Evolutionary conservation across 2,888 invertebrate genomes (phyloP), one percentile per base, ranked within the genome.

Genomic region (Heliothis peltigera): DNA sequence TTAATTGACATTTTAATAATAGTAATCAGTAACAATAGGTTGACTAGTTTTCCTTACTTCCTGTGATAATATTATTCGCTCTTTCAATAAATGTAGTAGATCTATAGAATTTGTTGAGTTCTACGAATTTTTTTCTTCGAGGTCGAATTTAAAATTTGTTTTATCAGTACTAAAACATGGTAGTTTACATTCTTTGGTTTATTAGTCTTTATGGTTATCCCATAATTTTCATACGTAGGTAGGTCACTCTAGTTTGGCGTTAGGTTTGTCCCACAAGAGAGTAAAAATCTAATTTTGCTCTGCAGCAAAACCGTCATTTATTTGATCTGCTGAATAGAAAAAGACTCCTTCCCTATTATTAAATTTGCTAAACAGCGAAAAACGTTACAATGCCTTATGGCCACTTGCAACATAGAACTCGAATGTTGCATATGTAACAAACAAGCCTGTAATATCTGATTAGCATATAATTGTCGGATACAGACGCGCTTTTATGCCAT

Each of bases 381-480:
- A 48, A n/a, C 46, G 19, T 44, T 19, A 53, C 32, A 64, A 65
- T 48, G 61, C 47, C 39, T 56, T 17, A 52, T 51, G 49, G 21
- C 32, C 32, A 42, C 60, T 74, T 64, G 49, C 65, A 46, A 53
- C 54, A 65, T 47, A 55, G 55, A 22, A 44, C 39, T 59, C 51
- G 43, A 48, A 48, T 52, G 39, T 61, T 64, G 61, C 70, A 63
- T 55, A 63, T 48, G 74, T 65, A 66, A 68, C 69, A 70, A 72
- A 64, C 69, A 39, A 67, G 73, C 63, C 65, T 22, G 64, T 64
- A 67, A 67, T 73, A 75, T 67, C 79, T 79, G 82, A 91, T 91
- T 91, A 90, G 83, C 91, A 92, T 92, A 91, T 92, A 92, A 93
- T 92, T 90, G 92, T 90, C 85, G 88, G 88, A 84, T 88, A 84